Conservation (phyloP, 92 coral and sea anemone species). For the Virgularia gustaviana region DNA sequence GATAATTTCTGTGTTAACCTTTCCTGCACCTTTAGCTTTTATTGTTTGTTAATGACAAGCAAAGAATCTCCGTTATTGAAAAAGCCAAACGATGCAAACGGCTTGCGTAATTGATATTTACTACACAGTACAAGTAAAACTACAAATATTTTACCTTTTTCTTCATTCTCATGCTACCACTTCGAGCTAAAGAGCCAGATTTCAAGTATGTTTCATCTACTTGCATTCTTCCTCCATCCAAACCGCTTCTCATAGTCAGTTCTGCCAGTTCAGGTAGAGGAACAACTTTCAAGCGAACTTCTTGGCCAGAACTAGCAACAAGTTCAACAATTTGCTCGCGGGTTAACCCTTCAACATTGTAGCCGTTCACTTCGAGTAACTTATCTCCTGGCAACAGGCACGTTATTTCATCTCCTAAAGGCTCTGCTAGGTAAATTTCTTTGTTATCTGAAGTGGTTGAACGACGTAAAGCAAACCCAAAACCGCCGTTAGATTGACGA, state of each 20-base stretch:
- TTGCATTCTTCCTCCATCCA: slow-evolving; percentile 86
- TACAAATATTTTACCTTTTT: slow-evolving; percentile 66
- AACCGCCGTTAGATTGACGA: slow-evolving; percentile 83
- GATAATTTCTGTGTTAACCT: too few relatives aligned
- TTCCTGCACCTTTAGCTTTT: too few relatives aligned
- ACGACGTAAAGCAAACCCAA: slow-evolving; percentile 91
- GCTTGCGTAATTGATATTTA: not conserved
- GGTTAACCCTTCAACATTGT: slow-evolving; percentile 68
- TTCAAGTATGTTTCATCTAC: slow-evolving; percentile 83
- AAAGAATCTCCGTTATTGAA: not conserved
- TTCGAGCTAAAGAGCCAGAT: slow-evolving; percentile 89
- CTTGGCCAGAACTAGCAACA: slow-evolving; percentile 88
- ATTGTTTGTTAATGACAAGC: too few relatives aligned
- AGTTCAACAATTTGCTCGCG: slow-evolving; percentile 91
- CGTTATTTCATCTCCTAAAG: slow-evolving; percentile 68
- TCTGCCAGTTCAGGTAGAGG: slow-evolving; percentile 94
- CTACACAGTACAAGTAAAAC: not conserved
- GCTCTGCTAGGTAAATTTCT: slow-evolving; percentile 84
- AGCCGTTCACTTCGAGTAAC: slow-evolving; percentile 87
- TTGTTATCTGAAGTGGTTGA: slow-evolving; percentile 65
- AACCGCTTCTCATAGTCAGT: slow-evolving; percentile 86
- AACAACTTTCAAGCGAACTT: slow-evolving; percentile 83
- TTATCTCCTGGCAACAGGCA: slow-evolving; percentile 92
- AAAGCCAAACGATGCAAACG: not conserved
- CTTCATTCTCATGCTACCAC: slow-evolving; percentile 94